Evolutionary conservation across 2,113 vertebrate species (phyloP).

Genomic region (Mobula birostris): DNA sequence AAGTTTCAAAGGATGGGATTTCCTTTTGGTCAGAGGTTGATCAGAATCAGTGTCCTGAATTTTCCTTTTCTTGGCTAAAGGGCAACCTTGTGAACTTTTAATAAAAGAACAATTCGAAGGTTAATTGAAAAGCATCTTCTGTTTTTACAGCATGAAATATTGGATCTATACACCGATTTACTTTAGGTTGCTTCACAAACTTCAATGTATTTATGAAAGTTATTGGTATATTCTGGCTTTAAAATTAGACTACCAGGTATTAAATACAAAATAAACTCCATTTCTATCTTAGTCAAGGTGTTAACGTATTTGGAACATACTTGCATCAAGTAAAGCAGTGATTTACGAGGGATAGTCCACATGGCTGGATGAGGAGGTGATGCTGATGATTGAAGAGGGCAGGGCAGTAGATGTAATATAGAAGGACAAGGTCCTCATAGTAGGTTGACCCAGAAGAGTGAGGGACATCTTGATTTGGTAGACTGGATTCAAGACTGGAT

Average conservation of each 20-base stretch:
- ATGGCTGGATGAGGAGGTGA: too few relatives aligned
- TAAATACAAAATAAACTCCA: background rate
- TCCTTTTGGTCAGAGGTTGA: constrained; percentile 75
- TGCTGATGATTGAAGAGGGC: too few relatives aligned
- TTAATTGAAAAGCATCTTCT: background rate
- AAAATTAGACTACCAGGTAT: background rate
- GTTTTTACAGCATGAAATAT: background rate
- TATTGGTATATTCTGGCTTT: background rate
- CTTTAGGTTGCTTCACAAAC: background rate
- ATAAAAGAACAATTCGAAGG: background rate
- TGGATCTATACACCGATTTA: background rate
- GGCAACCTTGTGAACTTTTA: constrained; percentile 79
- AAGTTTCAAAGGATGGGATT: constrained; percentile 83
- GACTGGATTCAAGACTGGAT: too few relatives aligned
- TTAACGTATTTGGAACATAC: background rate
- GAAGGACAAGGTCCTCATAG: too few relatives aligned
- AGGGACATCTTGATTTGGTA: too few relatives aligned
- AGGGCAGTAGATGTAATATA: too few relatives aligned
- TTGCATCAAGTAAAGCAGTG: background rate
- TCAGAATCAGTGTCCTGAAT: constrained; percentile 71
- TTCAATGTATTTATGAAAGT: background rate
- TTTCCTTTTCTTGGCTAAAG: constrained; percentile 86
- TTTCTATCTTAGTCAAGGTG: background rate
- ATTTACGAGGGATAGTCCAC: too few relatives aligned
- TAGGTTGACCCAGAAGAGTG: too few relatives aligned